A percentile compares a stretch with the other conserved stretches of the same genome.
These are phyloP conservation scores for Ascaphus truei DNA, from an alignment of 2,113 vertebrate genomes.

Conservation along the genomic window DNA sequence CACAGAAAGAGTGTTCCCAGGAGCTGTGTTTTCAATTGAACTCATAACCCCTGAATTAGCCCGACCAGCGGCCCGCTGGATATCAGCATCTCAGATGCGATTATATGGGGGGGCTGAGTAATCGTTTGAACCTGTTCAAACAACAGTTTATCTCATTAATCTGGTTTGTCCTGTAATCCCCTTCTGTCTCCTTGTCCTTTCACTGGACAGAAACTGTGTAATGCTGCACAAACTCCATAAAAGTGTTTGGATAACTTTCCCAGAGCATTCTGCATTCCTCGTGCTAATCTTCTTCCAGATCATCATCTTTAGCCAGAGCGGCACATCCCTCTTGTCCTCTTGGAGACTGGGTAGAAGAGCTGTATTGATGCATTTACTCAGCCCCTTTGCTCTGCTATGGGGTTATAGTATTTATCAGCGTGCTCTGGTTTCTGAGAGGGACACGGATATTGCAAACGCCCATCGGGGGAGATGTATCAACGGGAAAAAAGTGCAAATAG, in stretches of 20 bases:
- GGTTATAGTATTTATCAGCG: no score
- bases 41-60: not conserved
- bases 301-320: not conserved
- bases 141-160: slow-evolving; percentile 18
- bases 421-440: no score
- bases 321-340: no score
- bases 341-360: not conserved
- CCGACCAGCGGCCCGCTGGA: not conserved
- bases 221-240: not conserved
- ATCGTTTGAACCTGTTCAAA: slow-evolving; percentile 30
- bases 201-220: not conserved
- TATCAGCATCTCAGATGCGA: not conserved
- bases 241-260: slow-evolving; percentile 30
- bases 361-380: not conserved
- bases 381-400: not conserved
- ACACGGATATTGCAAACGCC: no score
- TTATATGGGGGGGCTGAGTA: slow-evolving; percentile 3
- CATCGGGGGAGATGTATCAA: no score
- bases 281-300: slow-evolving; percentile 13
- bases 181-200: slow-evolving; percentile 13
- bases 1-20: not conserved
- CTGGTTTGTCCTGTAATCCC: slow-evolving; percentile 24
- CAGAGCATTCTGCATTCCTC: slow-evolving; percentile 31
- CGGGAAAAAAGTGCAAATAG: no score
- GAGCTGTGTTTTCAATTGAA: not conserved